These are phyloP conservation scores for Oreotrochilus melanogaster DNA, from an alignment of 2,113 vertebrate genomes.

Conservation along the genomic window DNA sequence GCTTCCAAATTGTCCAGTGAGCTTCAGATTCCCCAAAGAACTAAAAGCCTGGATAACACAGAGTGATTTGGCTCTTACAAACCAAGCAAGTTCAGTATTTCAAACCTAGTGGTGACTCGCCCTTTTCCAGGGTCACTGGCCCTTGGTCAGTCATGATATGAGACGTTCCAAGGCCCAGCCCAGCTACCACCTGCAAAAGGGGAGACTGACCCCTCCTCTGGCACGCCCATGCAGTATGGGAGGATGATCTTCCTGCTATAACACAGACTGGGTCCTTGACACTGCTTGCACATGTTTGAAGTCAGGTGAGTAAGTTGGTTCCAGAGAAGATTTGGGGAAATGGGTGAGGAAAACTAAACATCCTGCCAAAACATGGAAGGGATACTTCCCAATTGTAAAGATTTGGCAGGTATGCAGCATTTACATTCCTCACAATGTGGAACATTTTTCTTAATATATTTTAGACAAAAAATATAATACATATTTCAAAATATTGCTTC, in stretches of 20 bases:
- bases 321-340: neutral
- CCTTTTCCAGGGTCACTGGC: neutral
- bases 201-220: neutral
- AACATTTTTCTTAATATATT: neutral
- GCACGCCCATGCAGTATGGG: fast-evolving
- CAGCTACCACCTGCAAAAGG: neutral
- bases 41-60: neutral
- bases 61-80: neutral
- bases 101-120: neutral
- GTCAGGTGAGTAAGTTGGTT: neutral
- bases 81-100: neutral
- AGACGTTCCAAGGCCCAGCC: neutral
- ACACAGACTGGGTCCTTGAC: neutral
- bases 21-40: neutral
- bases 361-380: neutral
- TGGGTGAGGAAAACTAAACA: neutral
- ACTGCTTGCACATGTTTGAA: neutral
- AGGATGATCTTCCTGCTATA: neutral
- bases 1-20: neutral
- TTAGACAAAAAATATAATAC: neutral
- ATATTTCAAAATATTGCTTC: neutral
- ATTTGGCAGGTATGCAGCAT: neutral
- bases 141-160: neutral
- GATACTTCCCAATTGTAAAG: neutral
- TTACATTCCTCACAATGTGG: neutral